phyloP scores from a whole-genome alignment of 1,140 invertebrate species.

The Ectropis grisescens region DNA sequence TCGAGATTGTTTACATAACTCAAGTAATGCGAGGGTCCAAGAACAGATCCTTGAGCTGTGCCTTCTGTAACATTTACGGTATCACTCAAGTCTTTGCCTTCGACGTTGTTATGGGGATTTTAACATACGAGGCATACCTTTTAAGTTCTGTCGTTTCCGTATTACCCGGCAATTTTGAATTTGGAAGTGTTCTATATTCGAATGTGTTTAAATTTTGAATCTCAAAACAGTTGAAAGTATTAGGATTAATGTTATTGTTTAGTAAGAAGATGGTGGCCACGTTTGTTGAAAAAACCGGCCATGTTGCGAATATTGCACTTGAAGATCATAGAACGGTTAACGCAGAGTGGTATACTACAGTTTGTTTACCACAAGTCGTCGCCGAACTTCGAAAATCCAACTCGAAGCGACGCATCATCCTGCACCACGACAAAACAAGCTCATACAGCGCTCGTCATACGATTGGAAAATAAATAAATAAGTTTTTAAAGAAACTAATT shows the following conservation, averaged over 20 bases:
- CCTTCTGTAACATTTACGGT: too few relatives aligned
- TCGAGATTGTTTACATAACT: too few relatives aligned
- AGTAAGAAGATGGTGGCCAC: constrained; percentile 12
- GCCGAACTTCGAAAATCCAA: constrained; percentile 13
- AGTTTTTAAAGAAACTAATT: too few relatives aligned
- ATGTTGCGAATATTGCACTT: constrained; percentile 16
- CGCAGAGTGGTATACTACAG: constrained; percentile 14
- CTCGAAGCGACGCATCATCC: constrained; percentile 14
- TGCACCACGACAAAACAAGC: constrained; percentile 17
- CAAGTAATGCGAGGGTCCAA: too few relatives aligned
- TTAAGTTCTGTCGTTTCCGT: constrained; percentile 1
- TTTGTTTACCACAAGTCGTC: constrained; percentile 19
- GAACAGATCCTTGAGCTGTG: too few relatives aligned
- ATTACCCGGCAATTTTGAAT: constrained; percentile 1
- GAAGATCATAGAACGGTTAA: constrained; percentile 17
- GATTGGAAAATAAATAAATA: too few relatives aligned
- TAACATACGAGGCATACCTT: background rate
- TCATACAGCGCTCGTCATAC: constrained; percentile 14
- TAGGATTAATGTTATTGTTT: constrained; percentile 1
- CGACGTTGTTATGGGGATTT: too few relatives aligned
- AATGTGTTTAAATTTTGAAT: constrained; percentile 1
- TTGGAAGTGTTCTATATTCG: constrained; percentile 1
- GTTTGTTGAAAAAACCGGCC: constrained; percentile 11
- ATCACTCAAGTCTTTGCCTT: too few relatives aligned
- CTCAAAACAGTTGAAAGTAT: constrained; percentile 2